Percentiles rank a stretch among this genome's conserved stretches.
phyloP scores from a whole-genome alignment of 1,140 invertebrate species.

The Parasteatoda tepidariorum region DNA sequence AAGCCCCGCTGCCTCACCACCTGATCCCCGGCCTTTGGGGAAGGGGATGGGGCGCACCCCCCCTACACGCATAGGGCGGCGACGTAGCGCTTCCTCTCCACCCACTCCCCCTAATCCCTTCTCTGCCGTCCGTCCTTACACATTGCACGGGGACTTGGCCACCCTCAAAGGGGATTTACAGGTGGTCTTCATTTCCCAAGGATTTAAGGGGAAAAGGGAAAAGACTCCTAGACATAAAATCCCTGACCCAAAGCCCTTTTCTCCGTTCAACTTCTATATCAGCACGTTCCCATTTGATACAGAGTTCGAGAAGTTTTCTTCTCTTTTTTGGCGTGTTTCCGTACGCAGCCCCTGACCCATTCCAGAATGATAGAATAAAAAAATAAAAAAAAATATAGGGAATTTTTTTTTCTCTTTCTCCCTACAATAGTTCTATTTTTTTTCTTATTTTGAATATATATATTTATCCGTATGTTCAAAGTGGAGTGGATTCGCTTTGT shows the following conservation, averaged over 20 bases:
- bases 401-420: background rate
- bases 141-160: conserved; percentile 59
- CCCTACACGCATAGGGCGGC: background rate
- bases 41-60: background rate
- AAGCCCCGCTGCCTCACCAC: conserved; percentile 47
- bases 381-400: background rate
- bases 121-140: conserved; percentile 36
- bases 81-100: background rate
- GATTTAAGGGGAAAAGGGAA: conserved; percentile 53
- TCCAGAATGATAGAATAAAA: too few relatives aligned
- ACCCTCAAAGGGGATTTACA: conserved; percentile 61
- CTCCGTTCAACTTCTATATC: conserved; percentile 12
- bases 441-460: conserved; percentile 31
- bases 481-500: conserved; percentile 26
- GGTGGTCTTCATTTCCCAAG: conserved; percentile 61
- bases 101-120: conserved; percentile 36
- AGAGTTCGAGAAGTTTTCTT: background rate
- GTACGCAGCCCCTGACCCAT: background rate
- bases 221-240: conserved; percentile 36
- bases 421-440: background rate
- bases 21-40: conserved; percentile 37
- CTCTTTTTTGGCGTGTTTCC: background rate
- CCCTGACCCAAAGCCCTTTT: conserved; percentile 38
- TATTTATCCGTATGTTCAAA: conserved; percentile 57
- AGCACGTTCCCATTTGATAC: conserved; percentile 26